Evolutionary conservation across 1,140 invertebrate genomes (phyloP), one percentile per base, ranked within the genome.

Genomic region (Batillaria attramentaria): DNA sequence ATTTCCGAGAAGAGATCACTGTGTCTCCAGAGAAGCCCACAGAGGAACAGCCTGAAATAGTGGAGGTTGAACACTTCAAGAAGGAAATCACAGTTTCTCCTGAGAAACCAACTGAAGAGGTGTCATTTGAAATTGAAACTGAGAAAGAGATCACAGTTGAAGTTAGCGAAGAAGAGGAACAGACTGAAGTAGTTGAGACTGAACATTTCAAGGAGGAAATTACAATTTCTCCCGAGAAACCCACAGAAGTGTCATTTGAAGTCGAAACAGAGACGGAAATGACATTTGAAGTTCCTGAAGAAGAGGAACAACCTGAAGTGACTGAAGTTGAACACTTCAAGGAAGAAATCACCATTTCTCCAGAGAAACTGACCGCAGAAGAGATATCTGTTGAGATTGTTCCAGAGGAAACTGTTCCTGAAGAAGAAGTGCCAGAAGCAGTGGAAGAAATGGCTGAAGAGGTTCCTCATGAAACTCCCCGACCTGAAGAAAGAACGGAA

Each of bases 131-230:
- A 60, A 31, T 60, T 6, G 57, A 6, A n/a, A 31, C 57, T 8
- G 57, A 5, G 6, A 31, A 60, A 10, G 57, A 60, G 31, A 35
- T 66, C 24, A 8, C n/a, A 13, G 39, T 4, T 3, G 62, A 66
- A 35, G 62, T 35, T 18, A 24, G 8, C 5, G 3, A 8, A 8
- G 31, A 35, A 6, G 62, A 66, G 16, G 62, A 66, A 28, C 62
- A 66, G 24, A 31, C 62, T 35, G 62, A 66, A 66, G 28, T 66
- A 8, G 33, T 35, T 8, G 33, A 66, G 6, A 13, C 24, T 3
- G 66, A 69, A 41, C 35, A 39, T 42, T 39, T 69, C 37, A 69
- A 39, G 28, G 66, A 69, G 28, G 66, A 69, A 24, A 69, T 69
- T n/a, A 69, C 66, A 6, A 35, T 69, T 42, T 69, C 66, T 42